These are phyloP conservation scores for Pluvianellus socialis DNA, from an alignment of 2,113 vertebrate genomes.

Conservation along the genomic window DNA sequence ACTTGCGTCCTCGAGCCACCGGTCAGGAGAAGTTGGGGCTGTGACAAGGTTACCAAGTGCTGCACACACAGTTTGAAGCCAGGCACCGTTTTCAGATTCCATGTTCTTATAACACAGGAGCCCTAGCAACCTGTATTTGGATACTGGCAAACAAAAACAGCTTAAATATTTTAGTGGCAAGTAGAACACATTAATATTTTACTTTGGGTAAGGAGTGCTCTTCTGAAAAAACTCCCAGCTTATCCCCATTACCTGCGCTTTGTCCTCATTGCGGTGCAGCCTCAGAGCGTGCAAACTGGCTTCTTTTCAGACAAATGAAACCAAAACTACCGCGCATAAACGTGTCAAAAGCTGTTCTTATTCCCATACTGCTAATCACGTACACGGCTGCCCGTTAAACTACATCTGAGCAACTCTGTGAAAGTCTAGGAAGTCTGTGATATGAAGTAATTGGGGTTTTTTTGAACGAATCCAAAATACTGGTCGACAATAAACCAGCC, in stretches of 20 bases:
- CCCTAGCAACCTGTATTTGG: neutral
- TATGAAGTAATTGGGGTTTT: neutral
- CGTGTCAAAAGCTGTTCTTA: neutral
- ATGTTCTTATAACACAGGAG: neutral
- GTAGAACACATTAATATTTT: neutral
- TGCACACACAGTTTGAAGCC: neutral
- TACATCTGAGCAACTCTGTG: neutral
- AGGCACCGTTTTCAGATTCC: neutral
- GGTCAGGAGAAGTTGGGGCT: neutral
- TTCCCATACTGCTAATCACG: neutral
- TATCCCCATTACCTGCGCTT: neutral
- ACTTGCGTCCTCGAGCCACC: neutral
- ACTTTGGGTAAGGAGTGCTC: neutral
- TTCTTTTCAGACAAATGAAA: neutral
- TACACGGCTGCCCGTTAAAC: neutral
- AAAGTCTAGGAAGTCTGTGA: neutral
- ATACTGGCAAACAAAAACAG: neutral
- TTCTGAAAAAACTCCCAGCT: neutral
- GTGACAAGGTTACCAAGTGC: neutral
- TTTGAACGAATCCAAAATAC: neutral
- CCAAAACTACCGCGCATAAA: neutral
- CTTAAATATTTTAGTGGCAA: constrained; percentile 24
- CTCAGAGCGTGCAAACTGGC: neutral
- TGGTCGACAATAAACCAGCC: neutral
- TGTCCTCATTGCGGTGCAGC: neutral